Evolutionary conservation across 1,140 invertebrate species (phyloP).

Genomic region (Leguminivora glycinivorella): DNA sequence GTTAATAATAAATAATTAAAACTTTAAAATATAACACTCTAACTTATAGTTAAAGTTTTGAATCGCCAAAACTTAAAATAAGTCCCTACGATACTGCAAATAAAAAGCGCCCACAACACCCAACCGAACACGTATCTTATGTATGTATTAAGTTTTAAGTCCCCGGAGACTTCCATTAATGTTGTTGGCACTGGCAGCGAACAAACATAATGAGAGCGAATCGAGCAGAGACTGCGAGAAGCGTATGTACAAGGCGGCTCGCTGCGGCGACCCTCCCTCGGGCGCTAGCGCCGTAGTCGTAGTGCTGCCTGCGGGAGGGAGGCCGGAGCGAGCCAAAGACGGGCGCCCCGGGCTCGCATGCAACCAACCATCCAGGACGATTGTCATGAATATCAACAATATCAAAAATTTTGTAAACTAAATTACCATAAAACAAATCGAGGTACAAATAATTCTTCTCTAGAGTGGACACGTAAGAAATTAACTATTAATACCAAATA

Average conservation of each 20-base stretch:
- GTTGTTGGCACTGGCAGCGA: constrained; percentile 64
- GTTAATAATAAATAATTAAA: constrained; percentile 68
- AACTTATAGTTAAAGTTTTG: constrained; percentile 80
- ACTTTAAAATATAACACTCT: constrained; percentile 73
- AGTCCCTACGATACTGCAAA: constrained; percentile 64
- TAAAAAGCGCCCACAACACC: constrained; percentile 29
- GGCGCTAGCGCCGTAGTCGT: background rate
- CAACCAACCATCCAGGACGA: constrained; percentile 46
- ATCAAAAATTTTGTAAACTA: constrained; percentile 70
- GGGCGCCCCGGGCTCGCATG: background rate
- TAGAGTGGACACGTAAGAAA: constrained; percentile 68
- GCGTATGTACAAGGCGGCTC: constrained; percentile 56
- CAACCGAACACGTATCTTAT: constrained; percentile 22
- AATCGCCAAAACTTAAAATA: constrained; percentile 78
- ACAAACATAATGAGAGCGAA: constrained; percentile 70
- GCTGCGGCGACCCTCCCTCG: background rate
- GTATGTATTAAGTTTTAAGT: constrained; percentile 33
- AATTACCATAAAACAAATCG: constrained; percentile 72
- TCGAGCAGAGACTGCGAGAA: constrained; percentile 58
- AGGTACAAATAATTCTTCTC: constrained; percentile 65
- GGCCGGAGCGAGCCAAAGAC: background rate
- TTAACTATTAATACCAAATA: constrained; percentile 74
- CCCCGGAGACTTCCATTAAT: constrained; percentile 64
- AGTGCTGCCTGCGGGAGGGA: background rate
- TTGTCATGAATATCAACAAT: constrained; percentile 75